A percentile compares a stretch with the other conserved stretches of the same genome.
phyloP scores from a whole-genome alignment of 2,797 vertebrate genomes.

The Galaxias olidus region DNA sequence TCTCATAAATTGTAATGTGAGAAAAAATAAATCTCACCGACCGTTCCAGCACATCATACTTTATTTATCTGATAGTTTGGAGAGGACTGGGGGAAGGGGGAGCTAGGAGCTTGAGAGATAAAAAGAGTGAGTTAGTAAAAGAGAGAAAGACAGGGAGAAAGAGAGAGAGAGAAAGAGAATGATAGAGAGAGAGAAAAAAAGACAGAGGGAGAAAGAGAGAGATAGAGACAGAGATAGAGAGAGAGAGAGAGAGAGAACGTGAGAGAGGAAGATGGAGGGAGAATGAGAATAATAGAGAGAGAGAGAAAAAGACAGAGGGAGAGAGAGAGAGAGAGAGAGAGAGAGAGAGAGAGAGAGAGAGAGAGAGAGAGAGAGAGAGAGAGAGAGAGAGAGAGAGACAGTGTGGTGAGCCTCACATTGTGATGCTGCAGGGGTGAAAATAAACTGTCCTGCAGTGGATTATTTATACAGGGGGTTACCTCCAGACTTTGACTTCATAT shows the following conservation, averaged over 20 bases:
- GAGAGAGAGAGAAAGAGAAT: not conserved
- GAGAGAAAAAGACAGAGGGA: slow-evolving; percentile 44
- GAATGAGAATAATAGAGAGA: slow-evolving; percentile 18
- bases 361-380: not conserved
- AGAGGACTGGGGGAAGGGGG: slow-evolving; percentile 31
- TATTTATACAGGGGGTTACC: slow-evolving; percentile 74
- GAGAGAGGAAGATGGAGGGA: too few species aligned
- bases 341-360: not conserved
- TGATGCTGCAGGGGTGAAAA: slow-evolving; percentile 65
- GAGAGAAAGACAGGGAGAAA: not conserved
- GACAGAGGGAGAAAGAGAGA: slow-evolving; percentile 37
- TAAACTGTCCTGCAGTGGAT: slow-evolving; percentile 66
- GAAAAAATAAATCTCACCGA: slow-evolving; percentile 50
- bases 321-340: slow-evolving; percentile 5
- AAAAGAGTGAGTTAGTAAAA: too few species aligned
- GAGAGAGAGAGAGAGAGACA: slow-evolving; percentile 47
- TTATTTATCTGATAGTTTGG: slow-evolving; percentile 63
- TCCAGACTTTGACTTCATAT: slow-evolving; percentile 67
- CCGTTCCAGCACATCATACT: slow-evolving; percentile 65
- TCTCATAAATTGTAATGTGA: slow-evolving; percentile 77
- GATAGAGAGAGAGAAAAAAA: too few species aligned
- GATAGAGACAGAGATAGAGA: slow-evolving; percentile 29
- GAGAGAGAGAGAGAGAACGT: not conserved
- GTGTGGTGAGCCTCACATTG: slow-evolving; percentile 63
- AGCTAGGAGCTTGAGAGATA: slow-evolving; percentile 22